phyloP scores from a whole-genome alignment of 2,888 invertebrate genomes.

The Mythimna lalbum region DNA sequence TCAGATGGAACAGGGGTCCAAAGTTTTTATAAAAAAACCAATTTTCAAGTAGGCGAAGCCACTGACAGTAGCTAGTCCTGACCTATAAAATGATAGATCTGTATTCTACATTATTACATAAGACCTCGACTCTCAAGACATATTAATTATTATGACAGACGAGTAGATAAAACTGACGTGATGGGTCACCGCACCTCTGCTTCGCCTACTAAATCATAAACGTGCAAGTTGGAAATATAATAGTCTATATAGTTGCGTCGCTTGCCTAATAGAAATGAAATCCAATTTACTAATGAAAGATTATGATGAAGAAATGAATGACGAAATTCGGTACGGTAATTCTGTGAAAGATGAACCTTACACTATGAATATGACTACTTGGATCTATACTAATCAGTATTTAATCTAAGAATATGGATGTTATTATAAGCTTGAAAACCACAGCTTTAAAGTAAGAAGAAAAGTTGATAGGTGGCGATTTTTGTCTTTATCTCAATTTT shows the following conservation, averaged over 20 bases:
- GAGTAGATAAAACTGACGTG: conserved; percentile 50
- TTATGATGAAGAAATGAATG: conserved; percentile 24
- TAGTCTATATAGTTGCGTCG: conserved; percentile 27
- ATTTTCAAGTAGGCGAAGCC: too few species aligned
- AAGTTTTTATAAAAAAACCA: too few species aligned
- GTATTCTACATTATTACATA: conserved; percentile 15
- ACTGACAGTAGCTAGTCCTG: neutral
- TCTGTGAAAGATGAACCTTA: conserved; percentile 10
- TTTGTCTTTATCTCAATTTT: neutral
- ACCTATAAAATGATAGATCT: conserved; percentile 13
- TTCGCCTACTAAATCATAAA: conserved; percentile 56
- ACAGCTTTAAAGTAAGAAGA: neutral
- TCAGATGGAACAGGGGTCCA: too few species aligned
- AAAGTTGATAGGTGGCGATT: neutral
- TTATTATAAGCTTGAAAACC: too few species aligned
- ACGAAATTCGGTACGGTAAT: conserved; percentile 1
- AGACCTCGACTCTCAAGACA: conserved; percentile 11
- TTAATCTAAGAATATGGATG: too few species aligned
- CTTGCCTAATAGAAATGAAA: conserved; percentile 29
- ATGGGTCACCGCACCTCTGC: conserved; percentile 45
- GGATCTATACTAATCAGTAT: neutral
- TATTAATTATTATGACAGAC: conserved; percentile 49
- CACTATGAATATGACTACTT: neutral
- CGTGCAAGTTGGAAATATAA: conserved; percentile 38
- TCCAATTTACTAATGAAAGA: conserved; percentile 41